Percentiles rank a stretch among this genome's conserved stretches.
Conservation (phyloP, 2,888 invertebrate genomes). For the Apamea anceps region DNA sequence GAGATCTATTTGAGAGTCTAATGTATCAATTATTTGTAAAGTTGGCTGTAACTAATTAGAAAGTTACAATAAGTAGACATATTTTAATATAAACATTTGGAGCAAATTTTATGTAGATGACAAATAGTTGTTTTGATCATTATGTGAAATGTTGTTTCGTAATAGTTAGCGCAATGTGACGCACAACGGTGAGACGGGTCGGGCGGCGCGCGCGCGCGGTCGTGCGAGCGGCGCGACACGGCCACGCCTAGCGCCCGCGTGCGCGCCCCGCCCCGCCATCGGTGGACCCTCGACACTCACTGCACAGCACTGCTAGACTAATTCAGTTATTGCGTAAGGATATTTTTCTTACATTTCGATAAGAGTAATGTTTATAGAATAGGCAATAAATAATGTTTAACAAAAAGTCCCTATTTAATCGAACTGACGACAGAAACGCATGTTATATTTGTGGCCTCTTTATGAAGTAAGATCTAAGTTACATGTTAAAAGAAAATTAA, state of each 20-base stretch:
- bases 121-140: constrained; percentile 89
- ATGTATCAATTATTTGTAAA: constrained; percentile 91
- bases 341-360: constrained; percentile 90
- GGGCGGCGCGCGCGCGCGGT: constrained; percentile 60
- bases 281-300: constrained; percentile 82
- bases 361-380: constrained; percentile 88
- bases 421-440: constrained; percentile 90
- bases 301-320: constrained; percentile 90
- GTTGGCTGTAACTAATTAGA: constrained; percentile 90
- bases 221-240: constrained; percentile 22
- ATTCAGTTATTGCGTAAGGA: constrained; percentile 89
- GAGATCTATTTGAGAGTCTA: constrained; percentile 91
- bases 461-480: constrained; percentile 90
- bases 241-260: constrained; percentile 10
- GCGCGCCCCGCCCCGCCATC: constrained; percentile 66
- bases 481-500: constrained; percentile 90
- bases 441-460: constrained; percentile 91
- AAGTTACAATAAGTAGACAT: constrained; percentile 90
- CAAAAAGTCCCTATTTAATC: constrained; percentile 90
- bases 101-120: constrained; percentile 90
- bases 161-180: constrained; percentile 87
- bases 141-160: constrained; percentile 89
- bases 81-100: constrained; percentile 91
- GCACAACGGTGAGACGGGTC: constrained; percentile 84
- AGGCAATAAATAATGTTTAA: constrained; percentile 89